These are phyloP conservation scores for Nysson spinosus DNA, from an alignment of 2,888 invertebrate species.

Conservation along the genomic window DNA sequence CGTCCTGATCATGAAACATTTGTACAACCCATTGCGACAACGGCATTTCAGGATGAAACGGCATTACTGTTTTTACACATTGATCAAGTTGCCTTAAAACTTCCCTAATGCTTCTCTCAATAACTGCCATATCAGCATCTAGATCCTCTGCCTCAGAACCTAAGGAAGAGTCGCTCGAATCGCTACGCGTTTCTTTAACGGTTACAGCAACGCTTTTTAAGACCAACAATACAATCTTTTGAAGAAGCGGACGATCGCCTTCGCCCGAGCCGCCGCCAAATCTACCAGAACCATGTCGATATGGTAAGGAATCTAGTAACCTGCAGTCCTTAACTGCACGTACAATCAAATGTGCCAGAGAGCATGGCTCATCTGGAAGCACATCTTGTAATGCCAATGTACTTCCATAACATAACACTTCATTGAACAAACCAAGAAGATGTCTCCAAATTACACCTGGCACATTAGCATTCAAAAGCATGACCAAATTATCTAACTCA, in stretches of 20 bases:
- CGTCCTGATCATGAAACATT: conserved; percentile 93
- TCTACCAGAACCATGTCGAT: conserved; percentile 78
- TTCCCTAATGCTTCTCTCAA: conserved; percentile 90
- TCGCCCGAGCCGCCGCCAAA: conserved; percentile 79
- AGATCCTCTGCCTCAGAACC: conserved; percentile 92
- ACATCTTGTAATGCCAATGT: conserved; percentile 93
- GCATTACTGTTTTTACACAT: conserved; percentile 88
- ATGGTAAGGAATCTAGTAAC: conserved; percentile 81
- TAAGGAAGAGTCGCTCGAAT: conserved; percentile 90
- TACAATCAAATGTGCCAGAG: conserved; percentile 90
- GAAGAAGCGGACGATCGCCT: conserved; percentile 83
- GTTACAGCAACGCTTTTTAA: conserved; percentile 93
- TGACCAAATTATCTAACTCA: conserved; percentile 88
- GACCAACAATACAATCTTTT: conserved; percentile 91
- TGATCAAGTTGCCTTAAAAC: conserved; percentile 89
- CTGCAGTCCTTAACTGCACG: conserved; percentile 91
- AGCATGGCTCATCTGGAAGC: conserved; percentile 92
- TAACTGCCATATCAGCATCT: conserved; percentile 92
- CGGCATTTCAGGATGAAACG: conserved; percentile 92
- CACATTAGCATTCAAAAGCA: conserved; percentile 83
- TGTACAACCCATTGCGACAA: conserved; percentile 93
- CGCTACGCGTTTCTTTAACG: conserved; percentile 92
- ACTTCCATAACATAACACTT: conserved; percentile 94
- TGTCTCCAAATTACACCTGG: conserved; percentile 91
- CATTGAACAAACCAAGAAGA: conserved; percentile 90